phyloP scores from a whole-genome alignment of 2,113 vertebrate genomes.

The Poicephalus gulielmi region DNA sequence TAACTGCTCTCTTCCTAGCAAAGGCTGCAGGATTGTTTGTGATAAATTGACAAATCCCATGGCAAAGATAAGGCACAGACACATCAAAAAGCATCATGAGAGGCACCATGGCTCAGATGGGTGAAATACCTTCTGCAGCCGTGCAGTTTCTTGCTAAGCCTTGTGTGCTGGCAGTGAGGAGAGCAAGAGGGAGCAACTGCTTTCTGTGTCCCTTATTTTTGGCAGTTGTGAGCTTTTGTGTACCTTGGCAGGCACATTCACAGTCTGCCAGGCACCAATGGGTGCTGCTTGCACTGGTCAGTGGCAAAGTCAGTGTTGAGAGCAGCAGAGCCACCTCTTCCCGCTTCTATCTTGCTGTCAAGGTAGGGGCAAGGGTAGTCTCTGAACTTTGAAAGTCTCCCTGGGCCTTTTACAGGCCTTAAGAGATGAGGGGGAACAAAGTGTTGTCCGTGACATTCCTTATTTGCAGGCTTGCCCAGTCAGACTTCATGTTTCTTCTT shows the following conservation, averaged over 20 bases:
- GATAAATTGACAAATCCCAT: background rate
- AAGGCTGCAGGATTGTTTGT: background rate
- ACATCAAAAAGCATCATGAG: background rate
- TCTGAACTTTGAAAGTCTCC: background rate
- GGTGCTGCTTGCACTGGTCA: background rate
- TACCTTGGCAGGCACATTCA: background rate
- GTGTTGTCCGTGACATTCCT: background rate
- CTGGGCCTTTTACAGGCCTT: background rate
- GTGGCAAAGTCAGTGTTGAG: background rate
- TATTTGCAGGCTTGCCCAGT: background rate
- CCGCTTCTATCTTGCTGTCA: background rate
- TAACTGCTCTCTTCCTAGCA: background rate
- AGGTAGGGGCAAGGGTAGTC: background rate
- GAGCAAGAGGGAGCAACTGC: background rate
- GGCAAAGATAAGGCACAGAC: background rate
- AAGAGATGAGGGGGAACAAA: background rate
- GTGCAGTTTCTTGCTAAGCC: background rate
- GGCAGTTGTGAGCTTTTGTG: background rate
- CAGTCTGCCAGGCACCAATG: background rate
- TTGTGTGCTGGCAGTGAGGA: background rate
- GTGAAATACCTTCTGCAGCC: background rate
- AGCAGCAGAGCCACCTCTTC: accelerated
- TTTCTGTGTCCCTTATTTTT: accelerated
- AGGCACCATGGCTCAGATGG: background rate
- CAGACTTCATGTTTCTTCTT: background rate